Base-by-base conservation (phyloP, 1,140 invertebrate species). In the Hirudo medicinalis region DNA sequence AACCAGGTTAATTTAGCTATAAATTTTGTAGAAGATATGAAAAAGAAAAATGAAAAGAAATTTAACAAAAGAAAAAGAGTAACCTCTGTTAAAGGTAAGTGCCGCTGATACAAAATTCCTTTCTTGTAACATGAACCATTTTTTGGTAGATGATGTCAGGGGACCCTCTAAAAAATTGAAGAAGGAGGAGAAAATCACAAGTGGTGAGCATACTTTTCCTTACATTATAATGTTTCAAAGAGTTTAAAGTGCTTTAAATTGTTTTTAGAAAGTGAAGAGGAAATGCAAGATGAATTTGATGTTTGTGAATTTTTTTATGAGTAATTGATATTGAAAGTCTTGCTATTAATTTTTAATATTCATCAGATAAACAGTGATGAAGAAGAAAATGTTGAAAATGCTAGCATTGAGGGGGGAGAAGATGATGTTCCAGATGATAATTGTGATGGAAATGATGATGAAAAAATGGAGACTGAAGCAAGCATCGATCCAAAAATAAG, bases 261-360 rank as follows among this genome's bases (percentile, higher is more conserved):
- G 25, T 72, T 54, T 40, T 19, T 49, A 43, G 63, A 29, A 17
- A 49, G 43, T 49, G 43, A 49, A 49, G 43, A 49, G 11, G 43
- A 49, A 11, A 49, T 49, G 70, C 80, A 82, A 74, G 82, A 85
- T 74, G 82, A 82, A 73, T 78, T 80, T 53, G 80, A 80, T 5
- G 72, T 76, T 80, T 55, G 83, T 86, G 70, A 88, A 89, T 76
- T 84, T 86, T 74, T 69, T 80, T 82, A 54, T 63, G 40, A n/a
- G 36, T 67, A 57, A 53, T 69, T 49, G 19, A 53, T 53, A 69
- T 49, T 49, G 43, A 49, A 5, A 49, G 43, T 49, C 11, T 49
- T 49, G 11, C 9, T 17, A 49, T 71, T 27, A 57, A 60, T 60
- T 32, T 71, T 19, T 55, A 71, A 67, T 57, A 19, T 40, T 22